Conservation (phyloP, 1,140 invertebrate genomes). For the Drosophila grimshawi region DNA sequence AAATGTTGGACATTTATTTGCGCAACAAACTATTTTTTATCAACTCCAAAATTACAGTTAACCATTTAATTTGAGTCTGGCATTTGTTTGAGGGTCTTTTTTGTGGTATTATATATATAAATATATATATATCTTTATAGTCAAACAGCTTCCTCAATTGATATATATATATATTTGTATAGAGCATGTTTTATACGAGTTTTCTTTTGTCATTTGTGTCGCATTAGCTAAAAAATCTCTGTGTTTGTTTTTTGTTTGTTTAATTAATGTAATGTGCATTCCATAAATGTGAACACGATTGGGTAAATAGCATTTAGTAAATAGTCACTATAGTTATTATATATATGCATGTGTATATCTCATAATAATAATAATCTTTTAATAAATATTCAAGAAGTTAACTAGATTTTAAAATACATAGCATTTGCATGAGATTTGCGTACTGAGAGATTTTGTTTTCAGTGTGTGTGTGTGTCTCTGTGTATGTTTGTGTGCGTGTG, state of each 20-base stretch:
- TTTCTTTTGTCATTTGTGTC: background rate
- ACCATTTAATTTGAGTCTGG: slow-evolving; percentile 49
- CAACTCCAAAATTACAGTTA: slow-evolving; percentile 58
- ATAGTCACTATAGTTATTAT: slow-evolving; percentile 80
- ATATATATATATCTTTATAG: background rate
- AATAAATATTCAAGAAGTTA: slow-evolving; percentile 73
- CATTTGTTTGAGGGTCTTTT: slow-evolving; percentile 6
- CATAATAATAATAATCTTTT: slow-evolving; percentile 50
- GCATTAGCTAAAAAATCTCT: slow-evolving; percentile 8
- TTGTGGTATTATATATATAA: slow-evolving; percentile 17
- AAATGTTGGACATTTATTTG: slow-evolving; percentile 66
- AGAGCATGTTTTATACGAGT: background rate
- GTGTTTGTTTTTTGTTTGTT: slow-evolving; percentile 24
- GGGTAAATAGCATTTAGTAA: slow-evolving; percentile 73
- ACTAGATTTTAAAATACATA: slow-evolving; percentile 64
- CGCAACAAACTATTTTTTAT: slow-evolving; percentile 54
- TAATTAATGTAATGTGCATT: slow-evolving; percentile 64
- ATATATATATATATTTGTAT: slow-evolving; percentile 23
- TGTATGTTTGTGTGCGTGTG: slow-evolving; percentile 1
- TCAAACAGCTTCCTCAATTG: background rate
- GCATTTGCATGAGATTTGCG: slow-evolving; percentile 45
- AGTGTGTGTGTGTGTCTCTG: slow-evolving; percentile 34
- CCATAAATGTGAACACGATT: slow-evolving; percentile 72
- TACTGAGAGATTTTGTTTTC: slow-evolving; percentile 28
- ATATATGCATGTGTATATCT: slow-evolving; percentile 21